These are phyloP conservation scores for Chauna torquata DNA, from an alignment of 2,113 vertebrate species.

Conservation along the genomic window DNA sequence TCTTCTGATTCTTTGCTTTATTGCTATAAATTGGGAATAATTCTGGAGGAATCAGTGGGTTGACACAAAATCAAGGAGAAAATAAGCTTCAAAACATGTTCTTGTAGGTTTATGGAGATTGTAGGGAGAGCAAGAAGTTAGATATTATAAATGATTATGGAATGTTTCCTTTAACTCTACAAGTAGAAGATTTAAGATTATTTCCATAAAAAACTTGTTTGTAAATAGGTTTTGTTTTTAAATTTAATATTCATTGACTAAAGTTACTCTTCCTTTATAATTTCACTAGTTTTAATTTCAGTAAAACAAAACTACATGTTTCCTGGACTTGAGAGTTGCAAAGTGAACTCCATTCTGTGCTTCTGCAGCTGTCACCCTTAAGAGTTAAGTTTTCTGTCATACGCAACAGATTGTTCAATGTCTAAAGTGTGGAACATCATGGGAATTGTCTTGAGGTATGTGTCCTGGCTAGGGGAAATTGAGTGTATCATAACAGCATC, in stretches of 20 bases:
- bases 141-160: background rate
- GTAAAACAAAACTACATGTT: background rate
- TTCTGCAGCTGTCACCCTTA: background rate
- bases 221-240: background rate
- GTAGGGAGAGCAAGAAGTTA: background rate
- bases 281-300: background rate
- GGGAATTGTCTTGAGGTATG: background rate
- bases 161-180: background rate
- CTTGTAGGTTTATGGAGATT: background rate
- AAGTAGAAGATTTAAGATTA: background rate
- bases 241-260: background rate
- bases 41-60: background rate
- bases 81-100: background rate
- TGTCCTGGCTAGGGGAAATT: background rate
- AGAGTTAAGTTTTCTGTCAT: background rate
- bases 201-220: background rate
- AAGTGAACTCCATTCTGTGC: background rate
- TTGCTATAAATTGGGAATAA: background rate
- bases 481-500: background rate
- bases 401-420: background rate
- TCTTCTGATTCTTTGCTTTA: background rate
- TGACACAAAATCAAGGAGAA: background rate
- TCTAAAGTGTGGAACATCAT: background rate
- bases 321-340: background rate
- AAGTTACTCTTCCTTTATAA: background rate